Base-by-base conservation (phyloP, 2,113 vertebrate species). In the Varanus komodoensis region DNA sequence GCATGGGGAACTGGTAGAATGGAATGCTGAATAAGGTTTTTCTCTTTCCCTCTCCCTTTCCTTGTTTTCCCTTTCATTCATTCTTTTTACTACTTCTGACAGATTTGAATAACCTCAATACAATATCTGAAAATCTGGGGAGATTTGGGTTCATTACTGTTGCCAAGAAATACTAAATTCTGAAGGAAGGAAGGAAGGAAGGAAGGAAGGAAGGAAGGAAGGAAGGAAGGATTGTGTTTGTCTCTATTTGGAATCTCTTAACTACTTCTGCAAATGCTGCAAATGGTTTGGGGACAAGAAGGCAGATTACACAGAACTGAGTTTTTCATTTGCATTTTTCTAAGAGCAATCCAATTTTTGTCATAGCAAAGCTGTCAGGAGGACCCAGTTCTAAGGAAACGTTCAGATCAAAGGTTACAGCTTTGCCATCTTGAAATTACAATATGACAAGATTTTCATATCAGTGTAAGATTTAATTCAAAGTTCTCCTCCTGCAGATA, bases 71-170 rank as follows among this genome's bases (percentile, higher is more conserved):
- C 38, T 44, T 44, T 44, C 38, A 44, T 44, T 44, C 38, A 44
- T 44, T 44, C 38, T 83, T 88, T 91, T 92, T 88, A 79, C 84
- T 69, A 52, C 69, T 85, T 73, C 52, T 8, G 68, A 85, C 92
- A 77, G 52, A 57, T 71, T 94, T 88, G 64, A 87, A 21, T 90
- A 84, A 80, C 85, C 25, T 85, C 73, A 91, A 91, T 94, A 79
- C 89, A 93, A 87, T 90, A 92, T 93, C 80, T 95, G 4, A 87
- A 89, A 80, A 93, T 44, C 85, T 89, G 0, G 7, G 52, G 91
- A 94, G 94, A 87, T 8, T 44, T 83, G 38, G 3, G 91, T 94
- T 81, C 82, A 93, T 92, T 92, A 80, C 27, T 90, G 92, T 90
- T 19, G 32, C 84, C 67, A 54, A 78, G 54, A 87, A 71, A 92